Evolutionary conservation across 2,888 invertebrate genomes (phyloP).

Genomic region (Andrena bicolor): DNA sequence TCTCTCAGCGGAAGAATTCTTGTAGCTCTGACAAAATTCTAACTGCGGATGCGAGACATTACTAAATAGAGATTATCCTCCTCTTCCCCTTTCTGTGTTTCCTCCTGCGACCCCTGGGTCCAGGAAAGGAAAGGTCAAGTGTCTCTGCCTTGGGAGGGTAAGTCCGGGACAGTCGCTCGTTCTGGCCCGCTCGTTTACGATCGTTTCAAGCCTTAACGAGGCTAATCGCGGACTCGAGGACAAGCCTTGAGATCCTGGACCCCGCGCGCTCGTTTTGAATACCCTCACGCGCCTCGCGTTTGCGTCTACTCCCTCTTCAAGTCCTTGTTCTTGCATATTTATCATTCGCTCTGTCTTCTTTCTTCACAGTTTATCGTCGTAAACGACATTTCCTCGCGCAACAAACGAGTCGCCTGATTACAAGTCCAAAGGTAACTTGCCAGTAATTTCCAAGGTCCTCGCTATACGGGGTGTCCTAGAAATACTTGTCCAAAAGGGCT

Average conservation of each 20-base stretch:
- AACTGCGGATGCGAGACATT: conserved; percentile 49
- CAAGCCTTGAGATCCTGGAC: conserved; percentile 38
- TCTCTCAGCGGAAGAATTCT: conserved; percentile 33
- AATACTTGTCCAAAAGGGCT: too few relatives aligned
- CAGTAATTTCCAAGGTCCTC: too few relatives aligned
- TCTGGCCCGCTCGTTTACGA: conserved; percentile 61
- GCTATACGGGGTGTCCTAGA: too few relatives aligned
- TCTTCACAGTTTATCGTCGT: neutral
- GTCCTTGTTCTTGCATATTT: conserved; percentile 1
- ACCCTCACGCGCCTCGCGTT: conserved; percentile 14
- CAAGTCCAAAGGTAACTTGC: too few relatives aligned
- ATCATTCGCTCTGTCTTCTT: neutral
- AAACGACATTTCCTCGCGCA: neutral
- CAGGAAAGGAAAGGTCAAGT: conserved; percentile 27
- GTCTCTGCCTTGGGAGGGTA: conserved; percentile 13
- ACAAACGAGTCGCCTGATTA: neutral
- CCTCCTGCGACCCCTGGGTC: neutral
- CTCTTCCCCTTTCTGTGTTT: conserved; percentile 29
- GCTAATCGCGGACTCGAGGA: conserved; percentile 57
- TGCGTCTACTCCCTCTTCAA: neutral
- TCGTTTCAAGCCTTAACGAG: conserved; percentile 68
- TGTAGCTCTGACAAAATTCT: conserved; percentile 59
- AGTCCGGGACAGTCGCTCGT: conserved; percentile 22
- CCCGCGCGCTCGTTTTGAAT: conserved; percentile 29
- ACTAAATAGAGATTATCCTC: conserved; percentile 60